phyloP scores from a whole-genome alignment of 2,113 vertebrate genomes.

The Cricetomys ansorgei region DNA sequence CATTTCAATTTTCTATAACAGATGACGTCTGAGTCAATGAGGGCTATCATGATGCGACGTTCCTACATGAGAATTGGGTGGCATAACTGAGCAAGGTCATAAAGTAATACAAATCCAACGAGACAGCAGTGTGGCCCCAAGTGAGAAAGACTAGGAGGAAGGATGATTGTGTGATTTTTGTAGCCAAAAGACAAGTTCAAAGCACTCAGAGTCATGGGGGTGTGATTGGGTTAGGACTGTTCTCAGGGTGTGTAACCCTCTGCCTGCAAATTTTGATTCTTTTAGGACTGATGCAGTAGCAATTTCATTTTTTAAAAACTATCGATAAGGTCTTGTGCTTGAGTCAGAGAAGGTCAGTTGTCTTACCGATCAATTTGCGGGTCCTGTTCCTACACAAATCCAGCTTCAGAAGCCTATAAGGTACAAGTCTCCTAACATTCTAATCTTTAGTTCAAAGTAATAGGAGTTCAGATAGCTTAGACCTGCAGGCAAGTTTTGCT shows the following conservation, averaged over 20 bases:
- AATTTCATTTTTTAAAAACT: background rate
- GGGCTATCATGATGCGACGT: background rate
- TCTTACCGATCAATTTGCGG: background rate
- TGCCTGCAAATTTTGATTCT: background rate
- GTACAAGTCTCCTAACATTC: background rate
- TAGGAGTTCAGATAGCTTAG: constrained; percentile 19
- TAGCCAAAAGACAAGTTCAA: background rate
- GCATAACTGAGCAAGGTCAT: background rate
- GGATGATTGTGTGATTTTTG: background rate
- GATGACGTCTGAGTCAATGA: background rate
- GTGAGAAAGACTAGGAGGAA: background rate
- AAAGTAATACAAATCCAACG: background rate
- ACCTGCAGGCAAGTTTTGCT: constrained; percentile 1
- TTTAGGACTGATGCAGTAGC: background rate
- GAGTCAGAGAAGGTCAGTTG: background rate
- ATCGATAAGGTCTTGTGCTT: background rate
- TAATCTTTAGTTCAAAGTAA: constrained; percentile 31
- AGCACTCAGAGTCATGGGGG: background rate
- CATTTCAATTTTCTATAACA: background rate
- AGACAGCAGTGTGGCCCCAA: background rate
- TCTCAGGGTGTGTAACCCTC: background rate
- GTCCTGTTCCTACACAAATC: background rate
- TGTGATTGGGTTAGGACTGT: background rate
- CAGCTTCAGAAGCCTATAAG: background rate
- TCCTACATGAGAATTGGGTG: background rate